A percentile compares a stretch with the other conserved stretches of the same genome.
Conservation (phyloP, 2,797 vertebrate species). For the Odontamblyopus rebecca region DNA sequence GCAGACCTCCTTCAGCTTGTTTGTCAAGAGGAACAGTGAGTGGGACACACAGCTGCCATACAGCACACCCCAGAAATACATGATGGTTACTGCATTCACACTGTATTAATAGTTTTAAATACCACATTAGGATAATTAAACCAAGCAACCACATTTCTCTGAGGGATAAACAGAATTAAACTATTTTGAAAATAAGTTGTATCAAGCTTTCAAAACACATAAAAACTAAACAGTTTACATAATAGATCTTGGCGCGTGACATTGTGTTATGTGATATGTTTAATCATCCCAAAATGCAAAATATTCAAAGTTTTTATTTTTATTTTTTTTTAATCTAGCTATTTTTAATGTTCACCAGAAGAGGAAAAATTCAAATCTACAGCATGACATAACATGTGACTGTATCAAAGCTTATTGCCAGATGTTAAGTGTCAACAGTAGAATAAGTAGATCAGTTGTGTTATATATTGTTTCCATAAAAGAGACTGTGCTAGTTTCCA, state of each 20-base stretch:
- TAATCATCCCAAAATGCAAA: not conserved
- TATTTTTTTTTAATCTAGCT: not conserved
- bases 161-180: not conserved
- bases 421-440: not conserved
- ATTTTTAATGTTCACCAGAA: not conserved
- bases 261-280: not conserved
- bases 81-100: not conserved
- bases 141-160: not conserved
- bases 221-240: not conserved
- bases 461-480: not conserved
- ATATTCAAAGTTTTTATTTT: not conserved
- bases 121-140: not conserved
- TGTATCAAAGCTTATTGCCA: not conserved
- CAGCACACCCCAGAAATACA: conserved; percentile 7
- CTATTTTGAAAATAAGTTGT: not conserved
- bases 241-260: not conserved
- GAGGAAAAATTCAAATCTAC: not conserved
- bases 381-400: not conserved
- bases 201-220: not conserved
- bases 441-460: too few species aligned
- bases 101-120: conserved; percentile 2
- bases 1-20: conserved; percentile 80
- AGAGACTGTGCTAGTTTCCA: conserved; percentile 18
- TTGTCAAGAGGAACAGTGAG: conserved; percentile 80
- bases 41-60: conserved; percentile 10